Evolutionary conservation across 2,797 vertebrate genomes (phyloP).

Genomic region (Falco rusticolus): DNA sequence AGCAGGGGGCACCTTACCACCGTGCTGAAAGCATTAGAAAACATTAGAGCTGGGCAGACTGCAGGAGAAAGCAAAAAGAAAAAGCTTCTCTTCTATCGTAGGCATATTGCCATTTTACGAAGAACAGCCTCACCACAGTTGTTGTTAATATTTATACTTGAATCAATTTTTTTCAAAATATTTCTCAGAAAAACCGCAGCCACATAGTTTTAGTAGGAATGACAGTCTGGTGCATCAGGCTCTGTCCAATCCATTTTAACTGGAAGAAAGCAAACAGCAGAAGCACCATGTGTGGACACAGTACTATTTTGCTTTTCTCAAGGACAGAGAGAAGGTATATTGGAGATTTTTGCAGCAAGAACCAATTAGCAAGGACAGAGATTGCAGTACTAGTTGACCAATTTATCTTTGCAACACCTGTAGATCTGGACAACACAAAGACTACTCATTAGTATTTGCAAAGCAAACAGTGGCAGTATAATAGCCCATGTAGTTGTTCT

Average conservation of each 20-base stretch:
- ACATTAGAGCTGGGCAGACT: neutral
- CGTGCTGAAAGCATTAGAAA: neutral
- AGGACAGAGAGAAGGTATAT: neutral
- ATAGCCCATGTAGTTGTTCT: neutral
- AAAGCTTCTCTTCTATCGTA: neutral
- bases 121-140: neutral
- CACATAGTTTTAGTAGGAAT: neutral
- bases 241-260: neutral
- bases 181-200: conserved; percentile 34
- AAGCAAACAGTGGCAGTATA: neutral
- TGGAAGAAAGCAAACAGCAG: neutral
- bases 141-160: conserved; percentile 19
- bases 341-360: neutral
- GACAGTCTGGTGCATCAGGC: neutral
- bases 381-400: neutral
- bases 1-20: neutral
- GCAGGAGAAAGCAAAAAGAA: neutral
- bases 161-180: neutral
- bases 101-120: neutral
- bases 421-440: neutral
- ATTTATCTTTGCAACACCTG: neutral
- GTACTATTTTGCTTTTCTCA: neutral
- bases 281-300: neutral
- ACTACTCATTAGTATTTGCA: neutral
- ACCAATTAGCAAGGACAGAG: neutral